phyloP scores from a whole-genome alignment of 2,113 vertebrate species.

The Apodemus speciosus region DNA sequence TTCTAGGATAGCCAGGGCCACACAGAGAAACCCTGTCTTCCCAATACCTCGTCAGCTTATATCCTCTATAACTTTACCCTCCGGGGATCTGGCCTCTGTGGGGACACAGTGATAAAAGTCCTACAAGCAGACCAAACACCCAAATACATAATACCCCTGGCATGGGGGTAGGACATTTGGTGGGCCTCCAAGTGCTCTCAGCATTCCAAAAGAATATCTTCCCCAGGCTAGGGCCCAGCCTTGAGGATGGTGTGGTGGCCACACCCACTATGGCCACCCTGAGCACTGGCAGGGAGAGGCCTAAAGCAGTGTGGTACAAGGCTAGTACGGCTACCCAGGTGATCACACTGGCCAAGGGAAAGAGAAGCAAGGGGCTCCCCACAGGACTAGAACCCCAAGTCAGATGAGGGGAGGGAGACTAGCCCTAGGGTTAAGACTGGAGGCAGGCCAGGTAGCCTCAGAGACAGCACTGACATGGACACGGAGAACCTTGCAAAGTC shows the following conservation, averaged over 20 bases:
- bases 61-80: neutral
- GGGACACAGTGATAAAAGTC: neutral
- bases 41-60: neutral
- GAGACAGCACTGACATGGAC: fast-evolving
- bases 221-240: neutral
- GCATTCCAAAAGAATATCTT: neutral
- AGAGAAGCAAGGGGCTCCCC: neutral
- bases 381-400: neutral
- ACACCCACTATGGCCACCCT: neutral
- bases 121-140: neutral
- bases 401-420: neutral
- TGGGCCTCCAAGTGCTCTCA: neutral
- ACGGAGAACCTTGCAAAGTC: neutral
- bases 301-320: neutral
- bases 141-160: neutral
- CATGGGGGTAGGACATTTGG: neutral
- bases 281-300: neutral
- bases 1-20: neutral
- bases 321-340: neutral
- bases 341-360: neutral
- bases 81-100: neutral
- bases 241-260: neutral
- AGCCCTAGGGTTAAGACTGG: neutral
- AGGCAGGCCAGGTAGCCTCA: neutral
- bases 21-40: neutral